Conservation (phyloP, 2,888 invertebrate species). For the Flexamia atlantica region DNA sequence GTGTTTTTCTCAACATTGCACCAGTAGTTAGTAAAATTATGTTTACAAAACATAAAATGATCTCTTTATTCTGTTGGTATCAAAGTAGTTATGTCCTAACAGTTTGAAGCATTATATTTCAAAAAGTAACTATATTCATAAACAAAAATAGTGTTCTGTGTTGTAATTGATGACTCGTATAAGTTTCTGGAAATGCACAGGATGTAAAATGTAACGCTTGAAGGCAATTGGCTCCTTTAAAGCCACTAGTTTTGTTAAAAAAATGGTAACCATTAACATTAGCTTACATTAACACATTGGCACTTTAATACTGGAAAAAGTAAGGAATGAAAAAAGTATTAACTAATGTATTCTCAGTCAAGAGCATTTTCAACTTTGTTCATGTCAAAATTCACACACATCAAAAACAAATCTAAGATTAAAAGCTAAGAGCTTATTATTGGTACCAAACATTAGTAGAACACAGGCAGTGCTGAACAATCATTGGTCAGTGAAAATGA, state of each 20-base stretch:
- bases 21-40: no score
- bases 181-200: no score
- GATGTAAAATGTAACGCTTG: background rate
- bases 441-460: background rate
- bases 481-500: no score
- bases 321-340: background rate
- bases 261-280: background rate
- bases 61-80: no score
- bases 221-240: background rate
- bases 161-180: no score
- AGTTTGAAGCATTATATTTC: no score
- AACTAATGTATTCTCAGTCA: background rate
- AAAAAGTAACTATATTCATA: no score
- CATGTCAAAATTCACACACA: background rate
- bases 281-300: background rate
- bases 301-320: conserved; percentile 21
- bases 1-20: no score
- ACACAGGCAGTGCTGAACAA: no score
- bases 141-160: no score
- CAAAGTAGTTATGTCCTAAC: no score
- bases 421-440: background rate
- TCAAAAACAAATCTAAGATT: background rate
- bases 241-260: background rate
- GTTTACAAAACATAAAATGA: no score
- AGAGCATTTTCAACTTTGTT: background rate